Evolutionary conservation across 2,888 invertebrate genomes (phyloP), one percentile per base, ranked within the genome.

Genomic region (Synergus umbraculus): DNA sequence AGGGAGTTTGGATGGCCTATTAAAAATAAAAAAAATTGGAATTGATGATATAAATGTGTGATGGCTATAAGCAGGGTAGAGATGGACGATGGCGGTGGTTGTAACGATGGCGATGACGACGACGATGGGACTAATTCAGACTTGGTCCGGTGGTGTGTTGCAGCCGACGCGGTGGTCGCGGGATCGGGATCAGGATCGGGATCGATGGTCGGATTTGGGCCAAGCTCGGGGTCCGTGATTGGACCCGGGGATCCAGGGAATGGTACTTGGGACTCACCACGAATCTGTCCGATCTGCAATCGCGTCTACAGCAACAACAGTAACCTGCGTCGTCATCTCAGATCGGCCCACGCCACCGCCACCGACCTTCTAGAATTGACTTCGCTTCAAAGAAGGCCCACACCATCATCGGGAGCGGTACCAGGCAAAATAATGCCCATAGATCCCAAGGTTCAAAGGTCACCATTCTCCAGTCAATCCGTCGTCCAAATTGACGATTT

Each of bases 231-330:
- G 77, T 22, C 79, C 66, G 58, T 81, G 29, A 79, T 67, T 67
- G 82, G 83, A 77, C 65, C 77, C 58, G 79, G 82, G 66, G 86
- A 84, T 58, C 80, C 79, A 80, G 86, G 83, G 18, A 86, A 83
- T n/a, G 84, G 85, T 43, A 88, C 88, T 44, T 89, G 90, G 90
- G 89, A 89, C 81, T 87, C 88, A n/a, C 90, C 90, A 41, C 86
- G 90, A 65, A 85, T 88, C 8, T 90, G 90, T 82, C 90, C 90
- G 5, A 83, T 89, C 46, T 90, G 90, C 79, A 86, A 86, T 49
- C 87, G 89, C 46, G 85, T 90, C 85, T 90, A 90, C 89, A 90
- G 90, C 87, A 90, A 90, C 89, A 90, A 90, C 86, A 90, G 90
- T 85, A 90, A 90, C 83, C 87, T 90, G 18, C 88, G 90, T 15